Evolutionary conservation across 1,140 invertebrate species (phyloP), one percentile per base, ranked within the genome.

Genomic region (Pseudomyrmex flavicornis): DNA sequence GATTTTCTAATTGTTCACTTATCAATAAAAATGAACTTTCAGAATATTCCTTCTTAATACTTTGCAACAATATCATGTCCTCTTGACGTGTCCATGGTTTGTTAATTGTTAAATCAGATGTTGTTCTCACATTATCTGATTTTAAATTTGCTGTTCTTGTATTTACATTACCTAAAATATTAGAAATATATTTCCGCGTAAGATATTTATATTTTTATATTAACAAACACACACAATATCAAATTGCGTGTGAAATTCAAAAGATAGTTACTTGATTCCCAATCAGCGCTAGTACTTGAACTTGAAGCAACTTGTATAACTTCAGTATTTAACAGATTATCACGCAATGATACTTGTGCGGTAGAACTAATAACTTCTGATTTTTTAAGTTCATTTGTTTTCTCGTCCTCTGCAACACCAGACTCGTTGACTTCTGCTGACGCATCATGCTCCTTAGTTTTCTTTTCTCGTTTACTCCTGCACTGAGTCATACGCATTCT

Each of bases 31-130:
- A 92, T 10, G 92, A 92, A 74, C 89, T 90, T 52, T 92, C 89
- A 10, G 92, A 93, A 84, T 94, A 94, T 62, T 94, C 93, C 76
- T 92, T 92, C 83, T 94, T 93, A 12, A 94, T 89, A 85, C 80
- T 89, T 84, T 93, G 90, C 22, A 94, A 84, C n/a, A 94, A 73
- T 69, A 94, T 87, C 69, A 91, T 91, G 84, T 94, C 94, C 70
- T 94, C 93, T 82, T 94, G 90, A 82, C 93, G 91, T 48, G 93
- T 92, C 94, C 94, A 94, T 2, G 93, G 89, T 74, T 72, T 91
- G 8, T 74, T 58, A 35, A 82, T 69, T 65, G 17, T 68, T 70
- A 48, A 59, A 85, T 90, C 76, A 10, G 54, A 74, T 88, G 83
- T 65, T 46, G 69, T 59, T 86, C 73, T 62, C 1, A 66, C 61